Conservation (phyloP, 37 sponge, comb jelly and placozoan species). For the Axinella damicornis region DNA sequence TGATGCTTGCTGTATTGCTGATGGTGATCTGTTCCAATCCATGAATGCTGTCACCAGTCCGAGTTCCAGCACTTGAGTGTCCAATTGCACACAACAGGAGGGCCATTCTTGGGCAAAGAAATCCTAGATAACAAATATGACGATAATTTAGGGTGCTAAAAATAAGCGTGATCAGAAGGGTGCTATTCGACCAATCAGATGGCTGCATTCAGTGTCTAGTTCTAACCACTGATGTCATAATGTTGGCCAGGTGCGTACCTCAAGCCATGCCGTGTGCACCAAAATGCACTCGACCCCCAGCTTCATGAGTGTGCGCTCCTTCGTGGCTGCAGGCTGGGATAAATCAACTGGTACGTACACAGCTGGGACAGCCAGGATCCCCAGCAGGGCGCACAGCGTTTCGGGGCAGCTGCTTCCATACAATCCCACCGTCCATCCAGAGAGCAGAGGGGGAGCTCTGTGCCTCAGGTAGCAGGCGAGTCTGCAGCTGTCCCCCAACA, state of each 20-base stretch:
- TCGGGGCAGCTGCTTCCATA: conserved; percentile 43
- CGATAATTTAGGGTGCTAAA: too few species aligned
- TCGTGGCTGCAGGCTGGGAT: background rate
- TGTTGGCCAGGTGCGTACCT: background rate
- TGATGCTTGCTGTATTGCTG: too few species aligned
- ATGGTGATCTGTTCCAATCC: too few species aligned
- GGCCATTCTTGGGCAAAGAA: too few species aligned
- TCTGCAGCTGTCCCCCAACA: background rate
- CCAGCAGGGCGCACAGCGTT: conserved; percentile 28
- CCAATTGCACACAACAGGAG: too few species aligned
- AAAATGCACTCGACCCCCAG: background rate
- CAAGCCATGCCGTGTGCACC: background rate
- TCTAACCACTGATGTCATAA: too few species aligned
- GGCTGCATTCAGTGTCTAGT: too few species aligned
- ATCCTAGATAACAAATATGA: too few species aligned
- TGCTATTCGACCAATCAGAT: too few species aligned
- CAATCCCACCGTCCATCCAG: conserved; percentile 4
- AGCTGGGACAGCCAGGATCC: conserved; percentile 23
- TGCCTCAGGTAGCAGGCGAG: background rate
- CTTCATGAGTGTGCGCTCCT: background rate
- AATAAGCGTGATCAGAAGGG: too few species aligned
- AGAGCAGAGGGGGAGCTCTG: background rate
- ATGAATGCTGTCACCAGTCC: too few species aligned
- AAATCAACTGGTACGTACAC: conserved; percentile 26
- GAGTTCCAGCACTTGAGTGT: too few species aligned